Base-by-base conservation (phyloP, 2,797 vertebrate species). In the Lacerta viridis region DNA sequence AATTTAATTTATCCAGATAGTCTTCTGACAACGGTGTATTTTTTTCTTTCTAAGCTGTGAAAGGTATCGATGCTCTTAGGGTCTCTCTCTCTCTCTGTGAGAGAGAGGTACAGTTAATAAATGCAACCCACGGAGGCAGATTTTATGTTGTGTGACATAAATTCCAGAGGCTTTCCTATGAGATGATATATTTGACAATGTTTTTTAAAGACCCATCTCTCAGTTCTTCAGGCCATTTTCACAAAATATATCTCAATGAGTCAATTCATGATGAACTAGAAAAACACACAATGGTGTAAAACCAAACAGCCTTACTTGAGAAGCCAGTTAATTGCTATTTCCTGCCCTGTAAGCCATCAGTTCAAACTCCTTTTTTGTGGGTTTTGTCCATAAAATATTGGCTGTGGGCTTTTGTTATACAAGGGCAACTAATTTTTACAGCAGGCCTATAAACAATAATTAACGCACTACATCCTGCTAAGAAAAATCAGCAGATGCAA, bases 281-380 rank as follows among this genome's bases (percentile, higher is more conserved):
- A 93, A 94, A 81, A 3, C 5, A 79, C 91, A 89, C 95, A 88
- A 91, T 95, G 94, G 93, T 0, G 4, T 94, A 91, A 94, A 96
- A 94, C 89, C 92, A 69, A 92, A 91, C 89, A 89, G 83, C 9
- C 1, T 81, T 0, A 0, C 83, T 88, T 89, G 87, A 86, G 87
- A 94, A 94, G 90, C 92, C 95, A 95, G 96, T 97, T 95, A 97
- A 94, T 95, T 97, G 94, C 94, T 96, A 95, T 96, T 97, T 97
- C 96, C 96, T 97, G 95, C 93, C 94, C 94, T 96, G 96, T 96
- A 97, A 97, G 96, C 97, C 95, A 96, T 93, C 91, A 94, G 86
- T 97, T 95, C 93, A 89, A 96, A 91, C 74, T 55, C 50, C 83
- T 89, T 90, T 96, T 94, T 18, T 78, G 80, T 87, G 90, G 94